Conservation (phyloP, 2,888 invertebrate species). For the Oligia fasciuncula region DNA sequence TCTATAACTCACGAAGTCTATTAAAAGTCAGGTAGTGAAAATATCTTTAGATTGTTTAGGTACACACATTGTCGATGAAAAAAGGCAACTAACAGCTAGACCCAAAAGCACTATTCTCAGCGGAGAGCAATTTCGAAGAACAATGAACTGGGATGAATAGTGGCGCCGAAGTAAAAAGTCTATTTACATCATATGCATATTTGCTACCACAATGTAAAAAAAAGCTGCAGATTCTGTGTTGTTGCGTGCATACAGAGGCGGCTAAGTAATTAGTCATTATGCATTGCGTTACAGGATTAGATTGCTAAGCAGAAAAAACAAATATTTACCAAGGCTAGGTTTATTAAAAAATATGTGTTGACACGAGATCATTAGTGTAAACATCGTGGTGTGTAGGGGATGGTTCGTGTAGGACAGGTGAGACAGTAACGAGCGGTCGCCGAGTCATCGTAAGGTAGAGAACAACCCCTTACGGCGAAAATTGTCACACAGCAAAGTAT, state of each 20-base stretch:
- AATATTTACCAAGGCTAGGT: slow-evolving; percentile 34
- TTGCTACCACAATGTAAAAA: slow-evolving; percentile 78
- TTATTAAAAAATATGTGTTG: slow-evolving; percentile 61
- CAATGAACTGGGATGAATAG: slow-evolving; percentile 87
- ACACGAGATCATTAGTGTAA: slow-evolving; percentile 84
- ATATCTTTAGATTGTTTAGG: slow-evolving; percentile 70
- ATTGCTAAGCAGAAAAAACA: slow-evolving; percentile 20
- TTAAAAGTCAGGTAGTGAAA: slow-evolving; percentile 39
- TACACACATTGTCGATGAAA: slow-evolving; percentile 73
- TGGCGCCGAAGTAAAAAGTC: slow-evolving; percentile 86
- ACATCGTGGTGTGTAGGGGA: slow-evolving; percentile 71
- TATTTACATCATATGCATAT: slow-evolving; percentile 87
- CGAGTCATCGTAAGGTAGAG: slow-evolving; percentile 84
- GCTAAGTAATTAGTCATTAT: slow-evolving; percentile 73
- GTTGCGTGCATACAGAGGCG: slow-evolving; percentile 73
- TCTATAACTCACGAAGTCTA: slow-evolving; percentile 19
- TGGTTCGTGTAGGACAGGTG: slow-evolving; percentile 78
- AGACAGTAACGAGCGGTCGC: slow-evolving; percentile 88
- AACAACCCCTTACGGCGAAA: slow-evolving; percentile 85
- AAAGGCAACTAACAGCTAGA: slow-evolving; percentile 79
- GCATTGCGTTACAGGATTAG: slow-evolving; percentile 49
- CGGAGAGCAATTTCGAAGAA: slow-evolving; percentile 88
- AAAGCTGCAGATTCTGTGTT: slow-evolving; percentile 70
- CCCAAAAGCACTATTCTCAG: slow-evolving; percentile 83
- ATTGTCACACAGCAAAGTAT: slow-evolving; percentile 87